Percentiles rank a stretch among this genome's conserved stretches.
Evolutionary conservation across 2,888 invertebrate genomes (phyloP).

Genomic region (Lucinisca nassula): DNA sequence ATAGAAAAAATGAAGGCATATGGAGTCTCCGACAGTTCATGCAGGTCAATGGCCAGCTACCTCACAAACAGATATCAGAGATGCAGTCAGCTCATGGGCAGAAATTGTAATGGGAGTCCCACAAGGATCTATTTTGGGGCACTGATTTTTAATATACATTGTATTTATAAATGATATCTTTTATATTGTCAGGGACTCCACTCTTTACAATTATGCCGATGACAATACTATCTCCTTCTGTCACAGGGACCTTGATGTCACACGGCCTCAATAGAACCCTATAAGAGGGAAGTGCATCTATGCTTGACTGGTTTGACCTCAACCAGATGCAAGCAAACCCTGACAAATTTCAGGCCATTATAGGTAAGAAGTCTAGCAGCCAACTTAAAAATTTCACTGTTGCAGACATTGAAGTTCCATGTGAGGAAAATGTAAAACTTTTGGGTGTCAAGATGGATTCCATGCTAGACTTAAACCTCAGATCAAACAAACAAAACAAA

Average conservation of each 20-base stretch:
- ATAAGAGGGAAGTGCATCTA: neutral
- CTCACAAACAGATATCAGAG: neutral
- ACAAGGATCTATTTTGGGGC: neutral
- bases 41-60: neutral
- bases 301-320: neutral
- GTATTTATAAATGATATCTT: conserved; percentile 11
- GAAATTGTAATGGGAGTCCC: too few relatives aligned
- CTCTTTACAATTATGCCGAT: conserved; percentile 1
- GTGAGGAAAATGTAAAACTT: neutral
- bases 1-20: neutral
- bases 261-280: neutral
- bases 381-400: neutral
- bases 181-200: neutral
- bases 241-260: neutral
- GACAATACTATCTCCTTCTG: conserved; percentile 2
- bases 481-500: too few relatives aligned
- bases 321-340: neutral
- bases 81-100: neutral
- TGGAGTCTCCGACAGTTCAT: neutral
- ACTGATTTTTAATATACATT: neutral
- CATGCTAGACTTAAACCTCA: neutral
- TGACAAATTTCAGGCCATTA: conserved; percentile 1
- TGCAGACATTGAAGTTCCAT: neutral
- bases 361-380: too few relatives aligned
- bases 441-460: neutral